phyloP scores from a whole-genome alignment of 2,797 vertebrate species.

The Alca torda region DNA sequence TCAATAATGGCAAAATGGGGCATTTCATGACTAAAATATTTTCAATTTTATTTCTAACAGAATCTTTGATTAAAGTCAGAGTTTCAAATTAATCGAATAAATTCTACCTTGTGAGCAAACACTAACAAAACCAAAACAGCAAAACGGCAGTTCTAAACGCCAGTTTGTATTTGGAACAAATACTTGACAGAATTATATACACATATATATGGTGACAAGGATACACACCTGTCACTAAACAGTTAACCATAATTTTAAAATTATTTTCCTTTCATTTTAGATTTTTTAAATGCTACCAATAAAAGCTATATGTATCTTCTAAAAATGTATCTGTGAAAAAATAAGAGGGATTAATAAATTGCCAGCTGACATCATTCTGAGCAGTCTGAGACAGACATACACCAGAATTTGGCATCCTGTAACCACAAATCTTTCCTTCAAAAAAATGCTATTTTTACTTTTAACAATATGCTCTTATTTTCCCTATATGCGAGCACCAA shows the following conservation, averaged over 20 bases:
- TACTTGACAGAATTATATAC: not conserved
- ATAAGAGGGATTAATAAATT: not conserved
- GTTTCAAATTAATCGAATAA: not conserved
- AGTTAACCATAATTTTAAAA: not conserved
- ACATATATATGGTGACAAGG: not conserved
- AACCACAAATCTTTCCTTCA: not conserved
- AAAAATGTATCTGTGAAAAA: not conserved
- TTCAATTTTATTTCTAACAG: not conserved
- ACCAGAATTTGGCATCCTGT: not conserved
- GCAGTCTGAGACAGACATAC: not conserved
- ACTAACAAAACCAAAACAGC: not conserved
- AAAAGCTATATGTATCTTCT: not conserved
- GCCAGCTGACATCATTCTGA: not conserved
- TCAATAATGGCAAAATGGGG: not conserved
- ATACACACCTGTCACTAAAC: not conserved
- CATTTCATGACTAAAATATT: not conserved
- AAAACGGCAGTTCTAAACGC: not conserved
- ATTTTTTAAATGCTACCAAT: not conserved
- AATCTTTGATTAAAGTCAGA: not conserved
- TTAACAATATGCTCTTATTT: not conserved
- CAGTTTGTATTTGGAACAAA: not conserved
- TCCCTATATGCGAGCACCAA: not conserved
- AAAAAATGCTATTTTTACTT: not conserved
- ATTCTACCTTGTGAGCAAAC: not conserved
- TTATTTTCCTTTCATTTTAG: not conserved